Evolutionary conservation across 64 coral and sea anemone genomes (phyloP).

Genomic region (Montipora foliosa): DNA sequence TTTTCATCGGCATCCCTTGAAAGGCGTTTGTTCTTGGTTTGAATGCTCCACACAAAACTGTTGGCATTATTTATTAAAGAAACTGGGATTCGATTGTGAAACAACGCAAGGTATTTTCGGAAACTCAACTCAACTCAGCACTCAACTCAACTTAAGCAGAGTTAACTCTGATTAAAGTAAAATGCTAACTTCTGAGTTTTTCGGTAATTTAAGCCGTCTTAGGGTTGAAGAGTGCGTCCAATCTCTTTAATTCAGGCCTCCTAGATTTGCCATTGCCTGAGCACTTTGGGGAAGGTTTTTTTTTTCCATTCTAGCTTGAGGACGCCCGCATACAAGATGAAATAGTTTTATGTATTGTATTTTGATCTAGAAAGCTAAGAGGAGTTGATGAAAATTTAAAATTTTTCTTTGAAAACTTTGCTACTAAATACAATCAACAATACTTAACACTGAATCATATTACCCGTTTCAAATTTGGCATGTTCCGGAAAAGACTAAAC

Average conservation of each 20-base stretch:
- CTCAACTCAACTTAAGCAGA: no score
- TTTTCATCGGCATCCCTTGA: neutral
- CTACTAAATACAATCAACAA: no score
- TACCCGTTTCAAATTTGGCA: no score
- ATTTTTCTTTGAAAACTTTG: no score
- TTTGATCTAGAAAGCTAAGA: no score
- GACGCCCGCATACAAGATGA: no score
- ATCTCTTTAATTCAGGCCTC: neutral
- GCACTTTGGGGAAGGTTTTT: no score
- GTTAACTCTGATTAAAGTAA: no score
- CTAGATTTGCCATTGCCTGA: neutral
- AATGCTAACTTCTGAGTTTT: neutral
- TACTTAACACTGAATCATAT: neutral
- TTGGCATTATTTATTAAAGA: neutral
- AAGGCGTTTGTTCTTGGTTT: neutral
- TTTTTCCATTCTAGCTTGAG: no score
- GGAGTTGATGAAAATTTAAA: no score
- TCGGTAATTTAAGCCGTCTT: neutral
- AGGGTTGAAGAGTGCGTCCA: neutral
- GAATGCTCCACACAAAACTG: neutral
- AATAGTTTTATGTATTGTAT: no score
- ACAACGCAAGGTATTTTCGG: neutral
- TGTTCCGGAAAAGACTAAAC: neutral
- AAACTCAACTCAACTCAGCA: no score
- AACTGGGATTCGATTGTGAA: neutral